Evolutionary conservation across 1,140 invertebrate genomes (phyloP), one percentile per base, ranked within the genome.

Genomic region (Hirudo medicinalis): DNA sequence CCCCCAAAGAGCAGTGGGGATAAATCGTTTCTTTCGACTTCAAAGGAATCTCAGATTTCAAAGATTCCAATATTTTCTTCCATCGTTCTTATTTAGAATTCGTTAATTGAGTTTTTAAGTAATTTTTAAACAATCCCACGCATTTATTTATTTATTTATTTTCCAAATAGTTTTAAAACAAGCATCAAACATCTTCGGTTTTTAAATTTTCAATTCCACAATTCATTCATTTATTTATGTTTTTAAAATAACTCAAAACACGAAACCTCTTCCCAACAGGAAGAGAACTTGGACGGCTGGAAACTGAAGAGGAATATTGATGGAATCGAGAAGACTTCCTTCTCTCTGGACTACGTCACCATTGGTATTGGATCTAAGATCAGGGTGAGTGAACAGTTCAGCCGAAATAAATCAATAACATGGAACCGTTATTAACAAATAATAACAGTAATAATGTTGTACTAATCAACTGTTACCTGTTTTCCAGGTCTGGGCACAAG

Each of bases 221-320:
- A 36, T 36, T 2, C 6, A 36, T 36, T n/a, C n/a, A n/a, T n/a
- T 40, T 6, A 40, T 40, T 49, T 15, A 49, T 49, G 43, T 49
- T 49, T 49, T 49, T n/a, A n/a, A n/a, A n/a, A n/a, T n/a, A n/a
- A n/a, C n/a, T n/a, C n/a, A n/a, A n/a, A n/a, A 36, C 32, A 36
- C 32, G 6, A 2, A 36, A 36, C 32, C 6, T 36, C 9, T 57
- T 57, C 54, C 25, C 2, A 40, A 13, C 53, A 70, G 69, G 69
- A 70, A 22, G 69, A 70, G 29, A 53, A 70, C 13, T 66, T 80
- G 9, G 77, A 77, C 54, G 76, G 77, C 1, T 80, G 78, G 78
- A 77, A 73, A 68, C 25, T 81, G 53, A 75, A 69, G 53, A 72
- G 80, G 57, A 73, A 74, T 2, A 74, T 80, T 55, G 80, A 80